Base-by-base conservation (phyloP, 2,888 invertebrate species). In the Drosophila villosipedis region DNA sequence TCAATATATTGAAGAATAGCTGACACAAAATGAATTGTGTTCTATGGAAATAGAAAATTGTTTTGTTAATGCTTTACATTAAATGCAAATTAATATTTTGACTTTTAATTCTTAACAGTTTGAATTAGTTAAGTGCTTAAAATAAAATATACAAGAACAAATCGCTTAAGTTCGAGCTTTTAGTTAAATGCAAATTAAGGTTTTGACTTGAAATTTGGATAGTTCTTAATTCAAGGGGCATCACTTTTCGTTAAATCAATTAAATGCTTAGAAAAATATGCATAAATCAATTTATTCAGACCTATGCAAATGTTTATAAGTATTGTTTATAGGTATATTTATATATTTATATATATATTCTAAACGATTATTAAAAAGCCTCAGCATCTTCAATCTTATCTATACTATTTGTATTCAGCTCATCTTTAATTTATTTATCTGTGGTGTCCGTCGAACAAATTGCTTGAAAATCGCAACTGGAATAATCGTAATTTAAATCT, bases 401-500 rank as follows among this genome's bases (percentile, higher is more conserved):
- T 49, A 28, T 0, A 1, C 28, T 28, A 28, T 37, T 35, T 37
- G 3, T 19, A 64, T 22, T 35, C 1, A 25, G 7, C 14, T 16
- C 16, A 37, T 54, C 43, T 37, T 31, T 54, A 3, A 47, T 16
- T 39, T 22, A 16, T 4, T 37, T 31, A 66, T 67, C 53, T 31
- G n/a, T 12, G 30, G 22, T 28, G 30, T 49, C 53, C 37, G 37
- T 67, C 67, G 54, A 4, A 14, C 7, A 25, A 37, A 19, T 19
- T n/a, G 43, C 43, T 47, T 35, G 35, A 9, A 30, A 49, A 12
- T 14, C 68, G 68, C 25, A 68, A 68, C 30, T 47, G 22, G 16
- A 47, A 22, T 47, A 9, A 16, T 16, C 6, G 7, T 4, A 25
- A 25, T 47, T 25, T 7, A 39, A 16, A 55, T n/a, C 19, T 6